Percentiles rank a stretch among this genome's conserved stretches.
Conservation (phyloP, 2,113 vertebrate genomes). For the Tyto alba region DNA sequence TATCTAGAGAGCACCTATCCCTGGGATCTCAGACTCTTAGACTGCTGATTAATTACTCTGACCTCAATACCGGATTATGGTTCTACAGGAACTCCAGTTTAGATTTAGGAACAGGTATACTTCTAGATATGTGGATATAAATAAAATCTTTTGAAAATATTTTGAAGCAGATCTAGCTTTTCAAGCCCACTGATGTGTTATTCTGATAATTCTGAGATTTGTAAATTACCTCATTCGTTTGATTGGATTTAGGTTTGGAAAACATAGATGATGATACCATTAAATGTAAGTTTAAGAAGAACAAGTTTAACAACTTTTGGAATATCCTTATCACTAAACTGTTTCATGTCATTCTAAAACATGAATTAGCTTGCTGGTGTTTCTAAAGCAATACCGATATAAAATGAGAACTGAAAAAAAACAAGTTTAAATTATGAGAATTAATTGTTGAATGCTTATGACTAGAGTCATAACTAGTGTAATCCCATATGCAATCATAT, state of each 20-base stretch:
- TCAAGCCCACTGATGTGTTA: not conserved
- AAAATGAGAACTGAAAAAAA: not conserved
- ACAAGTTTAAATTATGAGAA: not conserved
- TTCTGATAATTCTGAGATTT: not conserved
- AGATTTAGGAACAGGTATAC: not conserved
- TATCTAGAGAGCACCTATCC: not conserved
- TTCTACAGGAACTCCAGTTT: not conserved
- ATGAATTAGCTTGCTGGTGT: not conserved
- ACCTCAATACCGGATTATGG: not conserved
- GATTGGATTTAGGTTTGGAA: not conserved
- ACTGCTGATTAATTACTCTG: conserved; percentile 9
- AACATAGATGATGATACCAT: not conserved
- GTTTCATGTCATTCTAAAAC: not conserved
- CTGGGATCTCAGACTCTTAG: not conserved
- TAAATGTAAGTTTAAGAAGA: not conserved
- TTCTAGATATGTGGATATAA: not conserved
- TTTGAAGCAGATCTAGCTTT: not conserved
- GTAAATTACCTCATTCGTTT: not conserved
- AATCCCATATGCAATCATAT: not conserved
- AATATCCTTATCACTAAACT: not conserved
- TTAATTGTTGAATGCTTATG: not conserved
- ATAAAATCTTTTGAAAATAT: not conserved
- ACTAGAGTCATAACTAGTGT: not conserved
- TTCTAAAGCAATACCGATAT: not conserved
- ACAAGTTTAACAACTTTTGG: not conserved